Evolutionary conservation across 2,113 vertebrate species (phyloP), one percentile per base, ranked within the genome.

Genomic region (Pagrus major): DNA sequence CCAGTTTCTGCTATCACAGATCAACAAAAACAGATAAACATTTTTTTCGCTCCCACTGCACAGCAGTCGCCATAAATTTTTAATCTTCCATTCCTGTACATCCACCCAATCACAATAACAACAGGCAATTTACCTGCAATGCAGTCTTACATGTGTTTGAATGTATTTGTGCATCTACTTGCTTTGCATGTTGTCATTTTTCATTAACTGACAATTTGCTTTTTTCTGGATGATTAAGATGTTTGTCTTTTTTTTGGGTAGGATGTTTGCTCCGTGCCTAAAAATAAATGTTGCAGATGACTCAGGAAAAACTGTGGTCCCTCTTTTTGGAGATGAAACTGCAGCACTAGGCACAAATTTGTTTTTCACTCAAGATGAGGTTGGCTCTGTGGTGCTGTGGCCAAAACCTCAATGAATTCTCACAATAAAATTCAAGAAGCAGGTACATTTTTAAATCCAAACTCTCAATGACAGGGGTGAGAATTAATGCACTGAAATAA

Each of bases 251-350:
- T 75, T 67, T 75, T 56, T 18, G 71, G 15, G 49, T 55, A 55
- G 11, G 20, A 51, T 56, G 15, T 56, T 75, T 69, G 47, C 39
- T 71, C 15, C 15, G 16, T 64, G 46, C 4, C 68, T 85, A 79
- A 86, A 82, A 73, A 79, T 78, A 67, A 81, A 78, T 54, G 12
- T 27, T 70, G 23, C 44, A 74, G 37, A 71, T 51, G 46, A 68
- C 42, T 65, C 65, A 80, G 76, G 35, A 79, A 44, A 31, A 66
- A 56, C 65, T 60, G 18, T 35, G 23, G 46, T 56, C 21, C 15
- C 31, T 7, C 7, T 23, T 68, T 59, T 10, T 35, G 42, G 21
- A 74, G n/a, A 66, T 31, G 35, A 73, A 83, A 83, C 37, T 56
- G 75, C 58, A 75, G 39, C 69, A 70, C 71, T 6, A 33, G 37